phyloP scores from a whole-genome alignment of 1,140 invertebrate species.

The Meloidogyne chitwoodi region DNA sequence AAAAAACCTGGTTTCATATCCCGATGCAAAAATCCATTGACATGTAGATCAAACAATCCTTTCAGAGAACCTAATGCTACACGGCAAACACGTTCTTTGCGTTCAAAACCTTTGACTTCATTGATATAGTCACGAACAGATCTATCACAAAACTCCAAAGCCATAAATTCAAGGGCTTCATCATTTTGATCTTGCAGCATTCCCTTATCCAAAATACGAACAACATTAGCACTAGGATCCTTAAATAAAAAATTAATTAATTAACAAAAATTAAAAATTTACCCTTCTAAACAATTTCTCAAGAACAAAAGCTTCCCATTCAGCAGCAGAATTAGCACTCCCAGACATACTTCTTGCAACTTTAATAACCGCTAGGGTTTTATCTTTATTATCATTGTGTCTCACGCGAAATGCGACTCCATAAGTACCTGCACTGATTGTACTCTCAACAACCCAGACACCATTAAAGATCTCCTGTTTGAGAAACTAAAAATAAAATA shows the following conservation, averaged over 20 bases:
- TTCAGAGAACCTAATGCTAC: constrained; percentile 41
- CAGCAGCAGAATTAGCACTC: constrained; percentile 30
- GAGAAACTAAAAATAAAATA: not conserved
- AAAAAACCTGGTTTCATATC: constrained; percentile 35
- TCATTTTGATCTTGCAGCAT: constrained; percentile 41
- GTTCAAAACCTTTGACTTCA: not conserved
- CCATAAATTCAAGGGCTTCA: constrained; percentile 45
- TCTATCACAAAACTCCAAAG: constrained; percentile 39
- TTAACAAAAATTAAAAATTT: not conserved
- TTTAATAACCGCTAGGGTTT: not conserved
- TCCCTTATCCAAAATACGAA: constrained; percentile 42
- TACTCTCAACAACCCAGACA: constrained; percentile 32
- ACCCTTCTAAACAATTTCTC: constrained; percentile 27
- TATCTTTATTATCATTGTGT: constrained; percentile 19
- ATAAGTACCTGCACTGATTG: constrained; percentile 40
- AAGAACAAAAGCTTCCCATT: constrained; percentile 38
- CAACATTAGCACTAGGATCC: constrained; percentile 33
- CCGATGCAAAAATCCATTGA: constrained; percentile 34
- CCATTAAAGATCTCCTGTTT: constrained; percentile 29
- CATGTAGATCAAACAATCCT: constrained; percentile 43
- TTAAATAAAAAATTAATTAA: constrained; percentile 4
- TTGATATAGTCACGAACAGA: constrained; percentile 34
- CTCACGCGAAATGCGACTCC: constrained; percentile 45
- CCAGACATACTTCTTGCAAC: constrained; percentile 15
- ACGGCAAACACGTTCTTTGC: constrained; percentile 23